Percentiles rank a stretch among this genome's conserved stretches.
phyloP scores from a whole-genome alignment of 1,140 invertebrate genomes.

The Neelides sp. region DNA sequence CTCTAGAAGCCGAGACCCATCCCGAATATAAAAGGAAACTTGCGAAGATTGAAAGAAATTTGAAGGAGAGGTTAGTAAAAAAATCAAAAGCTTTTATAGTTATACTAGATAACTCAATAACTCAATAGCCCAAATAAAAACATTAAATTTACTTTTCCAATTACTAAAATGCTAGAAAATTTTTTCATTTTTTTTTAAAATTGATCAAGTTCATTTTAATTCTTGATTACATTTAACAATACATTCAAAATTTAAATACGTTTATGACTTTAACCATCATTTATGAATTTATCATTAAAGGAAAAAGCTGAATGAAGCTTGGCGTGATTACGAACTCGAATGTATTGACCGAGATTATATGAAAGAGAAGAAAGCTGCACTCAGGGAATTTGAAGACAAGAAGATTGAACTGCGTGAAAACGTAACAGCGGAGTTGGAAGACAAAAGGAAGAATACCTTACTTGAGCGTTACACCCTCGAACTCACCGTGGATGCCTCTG shows the following conservation, averaged over 20 bases:
- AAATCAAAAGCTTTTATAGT: conserved; percentile 48
- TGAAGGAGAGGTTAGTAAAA: too few species aligned
- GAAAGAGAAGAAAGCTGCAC: conserved; percentile 71
- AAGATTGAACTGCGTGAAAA: conserved; percentile 82
- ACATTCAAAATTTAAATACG: neutral
- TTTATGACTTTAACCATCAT: too few species aligned
- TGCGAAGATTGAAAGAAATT: conserved; percentile 66
- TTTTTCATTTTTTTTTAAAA: too few species aligned
- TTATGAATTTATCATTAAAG: conserved; percentile 34
- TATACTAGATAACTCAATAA: neutral
- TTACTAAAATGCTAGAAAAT: too few species aligned
- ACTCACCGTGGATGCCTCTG: conserved; percentile 33
- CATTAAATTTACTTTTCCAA: too few species aligned
- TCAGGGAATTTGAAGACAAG: conserved; percentile 89
- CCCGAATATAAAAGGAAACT: conserved; percentile 71
- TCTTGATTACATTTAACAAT: neutral
- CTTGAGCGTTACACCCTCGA: conserved; percentile 47
- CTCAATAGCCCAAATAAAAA: too few species aligned
- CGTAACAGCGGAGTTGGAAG: conserved; percentile 79
- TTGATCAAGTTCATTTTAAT: too few species aligned
- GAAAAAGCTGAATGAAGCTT: conserved; percentile 65
- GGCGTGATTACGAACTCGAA: conserved; percentile 68
- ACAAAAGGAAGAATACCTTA: conserved; percentile 79
- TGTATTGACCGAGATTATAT: conserved; percentile 76
- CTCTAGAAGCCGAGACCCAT: conserved; percentile 71